Evolutionary conservation across 2,797 vertebrate species (phyloP).

Genomic region (Acropternis orthonyx): DNA sequence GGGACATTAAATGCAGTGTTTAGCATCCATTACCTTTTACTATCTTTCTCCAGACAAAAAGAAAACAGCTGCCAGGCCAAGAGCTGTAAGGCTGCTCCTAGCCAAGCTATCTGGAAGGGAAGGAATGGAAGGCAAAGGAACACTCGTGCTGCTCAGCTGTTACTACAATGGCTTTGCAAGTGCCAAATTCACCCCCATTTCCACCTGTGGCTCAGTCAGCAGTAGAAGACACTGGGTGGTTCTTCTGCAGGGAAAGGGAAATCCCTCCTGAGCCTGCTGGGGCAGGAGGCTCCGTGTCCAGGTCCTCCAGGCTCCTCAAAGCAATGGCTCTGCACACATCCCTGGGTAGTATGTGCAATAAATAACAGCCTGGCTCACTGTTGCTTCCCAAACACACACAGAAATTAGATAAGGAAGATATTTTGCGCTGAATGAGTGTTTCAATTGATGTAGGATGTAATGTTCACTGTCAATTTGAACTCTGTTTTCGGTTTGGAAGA

Average conservation of each 20-base stretch:
- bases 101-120: background rate
- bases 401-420: background rate
- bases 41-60: background rate
- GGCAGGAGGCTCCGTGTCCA: background rate
- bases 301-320: background rate
- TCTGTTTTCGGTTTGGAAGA: background rate
- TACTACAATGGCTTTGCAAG: background rate
- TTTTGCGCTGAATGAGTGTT: background rate
- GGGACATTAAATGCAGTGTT: background rate
- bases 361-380: background rate
- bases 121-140: background rate
- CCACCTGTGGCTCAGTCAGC: background rate
- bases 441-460: background rate
- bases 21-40: background rate
- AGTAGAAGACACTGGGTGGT: background rate
- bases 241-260: background rate
- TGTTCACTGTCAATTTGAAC: background rate
- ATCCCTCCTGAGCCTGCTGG: background rate
- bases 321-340: background rate
- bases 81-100: background rate
- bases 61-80: background rate
- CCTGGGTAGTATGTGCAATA: background rate
- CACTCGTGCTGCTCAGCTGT: background rate
- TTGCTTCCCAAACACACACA: background rate
- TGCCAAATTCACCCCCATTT: accelerated